Base-by-base conservation (phyloP, 2,797 vertebrate species). In the Acridotheres tristis region DNA sequence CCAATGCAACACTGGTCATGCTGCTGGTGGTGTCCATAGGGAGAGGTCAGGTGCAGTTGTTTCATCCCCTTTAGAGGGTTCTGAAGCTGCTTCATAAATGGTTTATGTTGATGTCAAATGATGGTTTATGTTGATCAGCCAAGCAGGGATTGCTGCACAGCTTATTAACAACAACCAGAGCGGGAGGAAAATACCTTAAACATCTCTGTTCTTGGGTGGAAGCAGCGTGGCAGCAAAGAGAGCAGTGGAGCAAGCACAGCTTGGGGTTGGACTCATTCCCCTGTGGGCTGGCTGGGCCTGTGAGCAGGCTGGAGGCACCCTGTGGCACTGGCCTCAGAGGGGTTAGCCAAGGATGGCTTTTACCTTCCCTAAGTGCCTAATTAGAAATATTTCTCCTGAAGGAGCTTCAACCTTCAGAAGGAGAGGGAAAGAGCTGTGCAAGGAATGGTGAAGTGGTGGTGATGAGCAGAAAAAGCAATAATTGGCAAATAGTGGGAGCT, bases 131-230 rank as follows among this genome's bases (percentile, higher is more conserved):
- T 63, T 91, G 85, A 27, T 84, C 79, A 61, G 91, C 0, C 1
- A 69, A 91, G 85, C 82, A 78, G 85, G 30, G 45, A 62, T 77
- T 85, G 68, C 76, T 96, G 68, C 66, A 75, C 47, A 88, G 81
- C 26, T 63, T 51, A 15, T 88, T 94, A 92, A 84, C 67, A 50
- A 68, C 51, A 59, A 58, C 71, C 19, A 30, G 29, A 9, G 32
- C 0, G 0, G 79, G 43, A 78, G 77, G 48, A 72, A 89, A 89
- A 66, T 59, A 45, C 29, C 40, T 80, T 45, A 8, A 65, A 54
- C 42, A 13, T 43, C 48, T 88, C 66, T 91, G 68, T 63, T 57
- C 17, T 29, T 57, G n/a, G 48, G 54, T 55, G 62, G 89, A 63
- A 42, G 43, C 50, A 80, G 25, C n/a, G 34, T 47, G 51, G 50